phyloP scores from a whole-genome alignment of 35 echinoderm and acorn worm genomes.

The Lytechinus variegatus region DNA sequence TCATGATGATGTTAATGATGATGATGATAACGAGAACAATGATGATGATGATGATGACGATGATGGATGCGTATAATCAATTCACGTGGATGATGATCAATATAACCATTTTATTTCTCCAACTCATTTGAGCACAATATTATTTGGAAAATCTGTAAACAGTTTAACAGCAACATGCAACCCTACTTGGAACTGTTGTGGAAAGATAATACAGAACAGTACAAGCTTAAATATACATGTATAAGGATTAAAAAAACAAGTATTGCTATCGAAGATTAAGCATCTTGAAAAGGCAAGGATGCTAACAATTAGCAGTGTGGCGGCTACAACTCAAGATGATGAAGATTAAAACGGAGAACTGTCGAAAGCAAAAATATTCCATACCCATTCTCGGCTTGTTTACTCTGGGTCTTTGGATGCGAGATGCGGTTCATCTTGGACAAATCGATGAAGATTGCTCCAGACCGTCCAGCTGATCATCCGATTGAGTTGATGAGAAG shows the following conservation, averaged over 20 bases:
- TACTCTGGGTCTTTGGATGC: background rate
- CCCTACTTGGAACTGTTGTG: too few species aligned
- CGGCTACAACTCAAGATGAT: background rate
- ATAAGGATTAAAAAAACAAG: too few species aligned
- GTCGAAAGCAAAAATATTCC: background rate
- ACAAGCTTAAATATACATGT: too few species aligned
- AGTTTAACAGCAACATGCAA: too few species aligned
- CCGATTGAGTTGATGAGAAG: conserved; percentile 43
- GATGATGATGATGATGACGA: background rate
- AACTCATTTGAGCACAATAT: too few species aligned
- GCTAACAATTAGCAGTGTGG: too few species aligned
- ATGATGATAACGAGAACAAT: background rate
- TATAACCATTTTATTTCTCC: too few species aligned
- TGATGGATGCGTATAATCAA: background rate
- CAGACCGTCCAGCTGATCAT: conserved; percentile 38
- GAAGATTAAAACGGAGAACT: background rate
- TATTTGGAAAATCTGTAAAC: too few species aligned
- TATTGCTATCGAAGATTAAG: too few species aligned
- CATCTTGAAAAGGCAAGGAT: too few species aligned
- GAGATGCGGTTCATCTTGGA: background rate
- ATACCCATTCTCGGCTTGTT: background rate
- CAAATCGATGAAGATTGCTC: conserved; percentile 31
- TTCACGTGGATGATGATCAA: too few species aligned
- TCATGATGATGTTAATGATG: background rate
- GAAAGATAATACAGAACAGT: too few species aligned